Base-by-base conservation (phyloP, 1,140 invertebrate genomes). In the Cotesia glomerata region DNA sequence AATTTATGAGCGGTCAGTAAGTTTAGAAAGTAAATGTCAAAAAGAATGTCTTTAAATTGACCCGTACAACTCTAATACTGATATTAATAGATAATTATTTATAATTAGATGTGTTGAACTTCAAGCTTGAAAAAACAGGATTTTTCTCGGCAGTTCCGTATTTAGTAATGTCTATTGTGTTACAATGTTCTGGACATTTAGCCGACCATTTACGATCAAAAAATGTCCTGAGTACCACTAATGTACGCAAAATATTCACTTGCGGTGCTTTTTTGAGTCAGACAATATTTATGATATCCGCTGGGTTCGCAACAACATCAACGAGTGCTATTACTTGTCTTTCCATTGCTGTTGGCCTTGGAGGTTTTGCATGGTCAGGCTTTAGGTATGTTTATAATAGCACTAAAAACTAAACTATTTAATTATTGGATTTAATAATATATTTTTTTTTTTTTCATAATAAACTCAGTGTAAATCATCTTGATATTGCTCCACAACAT, bases 301-400 rank as follows among this genome's bases (percentile, higher is more conserved):
- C 94, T 0, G 93, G 92, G 1, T 94, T 92, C 79, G 84, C 92
- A 1, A 84, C 89, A 52, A 90, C 91, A 14, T 88, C 92, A 11
- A 86, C 85, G 1, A 89, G 90, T 59, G 93, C 93, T 36, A 89
- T 96, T 11, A 86, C 91, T 1, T 96, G 91, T 82, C 88, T 98
- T 5, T 95, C 93, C 0, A 89, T 96, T 65, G 95, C 95, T 14
- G 94, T 97, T 8, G 95, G 95, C 0, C 87, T 96, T 9, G 95
- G 95, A 34, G 96, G 94, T 1, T 95, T 97, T 82, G 93, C 95
- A 5, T 96, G 94, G 93, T 92, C 94, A 13, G 95, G 94, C 62
- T 96, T 94, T 82, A 92, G 92, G 93, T 94, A 87, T 76, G 45
- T 69, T n/a, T 67, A 13, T 9, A 34, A 18, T 36, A 45, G 11